Evolutionary conservation across 2,888 invertebrate species (phyloP).

Genomic region (Euplexia lucipara): DNA sequence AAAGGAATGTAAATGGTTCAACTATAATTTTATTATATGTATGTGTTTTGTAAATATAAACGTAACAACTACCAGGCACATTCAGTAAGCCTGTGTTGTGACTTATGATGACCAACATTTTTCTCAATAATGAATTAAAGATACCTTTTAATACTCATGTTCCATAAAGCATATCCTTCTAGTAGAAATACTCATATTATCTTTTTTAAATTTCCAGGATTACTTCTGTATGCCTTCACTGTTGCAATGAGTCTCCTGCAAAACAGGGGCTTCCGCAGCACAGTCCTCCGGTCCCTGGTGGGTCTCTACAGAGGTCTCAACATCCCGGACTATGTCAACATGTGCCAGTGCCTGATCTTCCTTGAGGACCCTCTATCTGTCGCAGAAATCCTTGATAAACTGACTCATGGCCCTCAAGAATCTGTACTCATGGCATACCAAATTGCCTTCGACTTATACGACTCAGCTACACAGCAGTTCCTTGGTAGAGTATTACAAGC

Average conservation of each 20-base stretch:
- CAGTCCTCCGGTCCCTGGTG: conserved; percentile 97
- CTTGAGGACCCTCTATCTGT: conserved; percentile 98
- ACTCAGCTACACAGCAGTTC: conserved; percentile 99
- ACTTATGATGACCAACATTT: too few relatives aligned
- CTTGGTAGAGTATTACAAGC: conserved; percentile 96
- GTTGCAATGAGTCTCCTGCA: conserved; percentile 99
- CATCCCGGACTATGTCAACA: conserved; percentile 99
- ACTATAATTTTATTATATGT: background rate
- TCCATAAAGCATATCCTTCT: background rate
- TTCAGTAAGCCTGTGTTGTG: background rate
- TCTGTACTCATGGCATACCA: conserved; percentile 99
- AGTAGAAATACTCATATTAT: background rate
- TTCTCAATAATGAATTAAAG: too few relatives aligned
- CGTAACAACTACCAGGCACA: background rate
- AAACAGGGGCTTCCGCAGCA: conserved; percentile 97
- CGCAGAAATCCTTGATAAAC: conserved; percentile 97
- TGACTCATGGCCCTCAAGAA: conserved; percentile 95
- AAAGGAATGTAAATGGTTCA: background rate
- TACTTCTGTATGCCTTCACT: conserved; percentile 98
- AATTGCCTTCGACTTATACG: conserved; percentile 99
- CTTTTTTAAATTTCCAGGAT: conserved; percentile 86
- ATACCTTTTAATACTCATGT: background rate
- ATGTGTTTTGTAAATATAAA: background rate
- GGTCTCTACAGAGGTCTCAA: conserved; percentile 96
- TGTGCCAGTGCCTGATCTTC: conserved; percentile 99